Conservation (phyloP, 2,888 invertebrate genomes). For the Epinotia brunnichana region DNA sequence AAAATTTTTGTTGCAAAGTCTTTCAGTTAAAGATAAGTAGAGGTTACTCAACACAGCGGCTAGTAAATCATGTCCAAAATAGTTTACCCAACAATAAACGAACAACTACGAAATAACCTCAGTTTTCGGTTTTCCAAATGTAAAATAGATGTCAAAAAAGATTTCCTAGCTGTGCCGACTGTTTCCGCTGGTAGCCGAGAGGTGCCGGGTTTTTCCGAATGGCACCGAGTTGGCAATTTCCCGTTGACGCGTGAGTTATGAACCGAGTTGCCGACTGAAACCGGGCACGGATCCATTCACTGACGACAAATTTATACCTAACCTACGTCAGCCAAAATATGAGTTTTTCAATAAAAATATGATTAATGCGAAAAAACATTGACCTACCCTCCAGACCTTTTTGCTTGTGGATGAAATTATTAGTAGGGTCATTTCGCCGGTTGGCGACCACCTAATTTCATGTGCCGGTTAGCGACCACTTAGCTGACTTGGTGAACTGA, state of each 20-base stretch:
- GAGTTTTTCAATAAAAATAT: no score
- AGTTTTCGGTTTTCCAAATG: not conserved
- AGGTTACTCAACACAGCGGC: no score
- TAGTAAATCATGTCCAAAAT: no score
- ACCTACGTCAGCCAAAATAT: not conserved
- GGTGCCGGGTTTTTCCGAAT: slow-evolving; percentile 45
- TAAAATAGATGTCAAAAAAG: slow-evolving; percentile 29
- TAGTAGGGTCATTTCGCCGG: no score
- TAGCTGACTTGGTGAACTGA: no score
- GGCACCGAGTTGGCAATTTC: slow-evolving; percentile 48
- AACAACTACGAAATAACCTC: not conserved
- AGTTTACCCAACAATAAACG: not conserved
- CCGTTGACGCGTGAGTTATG: slow-evolving; percentile 53
- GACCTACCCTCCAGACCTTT: no score
- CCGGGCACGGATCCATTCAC: slow-evolving; percentile 51
- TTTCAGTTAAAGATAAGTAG: no score
- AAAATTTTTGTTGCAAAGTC: no score
- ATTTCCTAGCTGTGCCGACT: slow-evolving; percentile 18
- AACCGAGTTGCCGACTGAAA: slow-evolving; percentile 52
- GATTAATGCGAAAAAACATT: no score
- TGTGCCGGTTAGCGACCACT: no score
- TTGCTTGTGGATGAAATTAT: no score
- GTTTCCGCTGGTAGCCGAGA: slow-evolving; percentile 22
- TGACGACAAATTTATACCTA: not conserved
- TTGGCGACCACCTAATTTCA: no score